A percentile compares a stretch with the other conserved stretches of the same genome.
Conservation (phyloP, 2,113 vertebrate genomes). For the Rhegmatorhina hoffmannsi region DNA sequence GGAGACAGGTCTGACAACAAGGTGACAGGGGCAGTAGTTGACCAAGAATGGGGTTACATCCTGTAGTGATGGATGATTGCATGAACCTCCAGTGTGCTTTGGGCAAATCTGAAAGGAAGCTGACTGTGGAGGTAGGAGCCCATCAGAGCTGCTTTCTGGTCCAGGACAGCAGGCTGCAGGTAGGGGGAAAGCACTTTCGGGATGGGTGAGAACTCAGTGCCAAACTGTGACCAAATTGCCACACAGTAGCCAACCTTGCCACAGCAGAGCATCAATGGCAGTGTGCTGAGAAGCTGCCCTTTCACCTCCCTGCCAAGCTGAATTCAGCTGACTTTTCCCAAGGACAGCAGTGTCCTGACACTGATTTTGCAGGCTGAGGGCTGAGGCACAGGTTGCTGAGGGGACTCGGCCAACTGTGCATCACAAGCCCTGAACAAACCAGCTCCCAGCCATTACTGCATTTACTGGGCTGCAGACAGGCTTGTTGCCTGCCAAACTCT, state of each 20-base stretch:
- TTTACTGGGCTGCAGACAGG: neutral
- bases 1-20: neutral
- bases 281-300: neutral
- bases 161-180: neutral
- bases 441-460: neutral
- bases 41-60: neutral
- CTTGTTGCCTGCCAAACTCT: neutral
- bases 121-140: neutral
- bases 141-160: neutral
- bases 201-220: neutral
- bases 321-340: neutral
- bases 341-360: neutral
- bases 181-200: neutral
- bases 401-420: fast-evolving
- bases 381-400: neutral
- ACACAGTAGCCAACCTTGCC: fast-evolving
- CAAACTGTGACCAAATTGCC: neutral
- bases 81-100: neutral
- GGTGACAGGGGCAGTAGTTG: neutral
- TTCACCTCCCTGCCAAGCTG: neutral
- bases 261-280: neutral
- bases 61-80: neutral
- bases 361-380: neutral
- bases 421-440: neutral
- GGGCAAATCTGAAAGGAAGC: fast-evolving